Evolutionary conservation across 2,113 vertebrate species (phyloP).

Genomic region (Microcebus tavaratra): DNA sequence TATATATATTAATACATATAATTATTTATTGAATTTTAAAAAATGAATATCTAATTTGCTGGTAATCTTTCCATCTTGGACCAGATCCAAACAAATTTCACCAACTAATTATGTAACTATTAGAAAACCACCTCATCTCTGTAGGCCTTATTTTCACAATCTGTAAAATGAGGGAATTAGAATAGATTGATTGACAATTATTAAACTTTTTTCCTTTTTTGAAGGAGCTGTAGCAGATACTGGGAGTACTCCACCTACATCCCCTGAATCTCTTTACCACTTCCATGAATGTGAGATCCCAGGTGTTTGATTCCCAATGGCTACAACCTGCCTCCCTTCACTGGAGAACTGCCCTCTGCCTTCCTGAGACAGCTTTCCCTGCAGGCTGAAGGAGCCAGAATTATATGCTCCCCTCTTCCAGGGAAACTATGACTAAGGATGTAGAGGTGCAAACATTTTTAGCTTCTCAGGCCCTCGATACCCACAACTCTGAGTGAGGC

Average conservation of each 20-base stretch:
- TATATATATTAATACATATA: not conserved
- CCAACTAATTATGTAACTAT: not conserved
- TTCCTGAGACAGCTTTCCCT: not conserved
- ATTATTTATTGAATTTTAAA: not conserved
- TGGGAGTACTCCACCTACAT: not conserved
- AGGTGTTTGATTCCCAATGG: not conserved
- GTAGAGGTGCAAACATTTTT: not conserved
- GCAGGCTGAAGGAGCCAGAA: not conserved
- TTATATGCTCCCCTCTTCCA: not conserved
- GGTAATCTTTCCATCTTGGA: not conserved
- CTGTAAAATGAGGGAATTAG: not conserved
- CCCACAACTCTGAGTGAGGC: not conserved
- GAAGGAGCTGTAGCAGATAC: not conserved
- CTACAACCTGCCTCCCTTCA: not conserved
- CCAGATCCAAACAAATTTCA: not conserved
- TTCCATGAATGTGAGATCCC: not conserved
- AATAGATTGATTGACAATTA: not conserved
- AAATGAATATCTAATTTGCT: not conserved
- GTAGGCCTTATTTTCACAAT: not conserved
- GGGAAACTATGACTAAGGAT: not conserved
- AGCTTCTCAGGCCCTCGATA: not conserved
- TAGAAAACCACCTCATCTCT: not conserved
- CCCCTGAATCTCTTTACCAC: not conserved
- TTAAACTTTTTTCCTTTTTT: not conserved
- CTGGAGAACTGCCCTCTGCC: not conserved